These are phyloP conservation scores for Diachasma alloeum DNA, from an alignment of 1,140 invertebrate genomes.

Conservation along the genomic window DNA sequence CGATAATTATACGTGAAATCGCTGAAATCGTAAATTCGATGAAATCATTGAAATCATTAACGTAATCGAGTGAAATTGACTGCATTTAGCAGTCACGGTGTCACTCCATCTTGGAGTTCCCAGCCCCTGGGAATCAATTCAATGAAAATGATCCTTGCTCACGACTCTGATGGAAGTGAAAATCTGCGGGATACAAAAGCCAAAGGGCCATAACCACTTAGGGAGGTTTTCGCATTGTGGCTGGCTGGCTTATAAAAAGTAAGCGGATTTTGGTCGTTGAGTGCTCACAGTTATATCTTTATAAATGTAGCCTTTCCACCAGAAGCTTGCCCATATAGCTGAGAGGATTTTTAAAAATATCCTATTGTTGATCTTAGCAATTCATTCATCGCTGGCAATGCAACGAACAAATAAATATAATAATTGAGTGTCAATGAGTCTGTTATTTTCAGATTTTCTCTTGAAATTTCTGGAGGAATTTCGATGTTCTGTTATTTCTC, in stretches of 20 bases:
- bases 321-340: conserved; percentile 40
- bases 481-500: too few relatives aligned
- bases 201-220: conserved; percentile 55
- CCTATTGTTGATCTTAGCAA: conserved; percentile 36
- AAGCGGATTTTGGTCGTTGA: conserved; percentile 51
- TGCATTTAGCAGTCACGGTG: too few relatives aligned
- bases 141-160: not conserved
- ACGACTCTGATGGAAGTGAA: conserved; percentile 6
- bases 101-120: too few relatives aligned
- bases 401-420: not conserved
- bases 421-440: too few relatives aligned
- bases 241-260: conserved; percentile 36
- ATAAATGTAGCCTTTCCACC: conserved; percentile 57
- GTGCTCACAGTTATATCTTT: conserved; percentile 57
- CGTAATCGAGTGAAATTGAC: too few relatives aligned
- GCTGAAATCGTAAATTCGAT: too few relatives aligned
- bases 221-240: conserved; percentile 32
- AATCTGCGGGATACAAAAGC: conserved; percentile 44
- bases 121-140: too few relatives aligned
- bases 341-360: conserved; percentile 53
- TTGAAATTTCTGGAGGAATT: too few relatives aligned
- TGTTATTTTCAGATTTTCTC: too few relatives aligned
- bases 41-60: too few relatives aligned
- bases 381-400: not conserved
- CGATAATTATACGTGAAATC: too few relatives aligned